Evolutionary conservation across 92 coral and sea anemone species (phyloP).

Genomic region (Epizoanthus ramosus): DNA sequence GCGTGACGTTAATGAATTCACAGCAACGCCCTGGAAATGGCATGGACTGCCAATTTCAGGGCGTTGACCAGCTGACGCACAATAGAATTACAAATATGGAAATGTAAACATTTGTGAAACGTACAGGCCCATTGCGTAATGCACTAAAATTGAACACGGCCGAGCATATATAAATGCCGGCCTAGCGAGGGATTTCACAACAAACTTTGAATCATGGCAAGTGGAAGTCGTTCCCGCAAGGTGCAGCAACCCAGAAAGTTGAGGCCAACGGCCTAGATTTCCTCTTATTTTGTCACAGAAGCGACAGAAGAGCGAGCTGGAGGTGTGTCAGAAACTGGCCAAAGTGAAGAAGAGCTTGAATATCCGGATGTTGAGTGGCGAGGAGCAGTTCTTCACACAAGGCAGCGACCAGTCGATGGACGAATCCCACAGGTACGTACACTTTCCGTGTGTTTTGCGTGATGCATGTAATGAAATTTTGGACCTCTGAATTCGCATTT

Average conservation of each 20-base stretch:
- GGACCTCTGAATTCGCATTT: no score
- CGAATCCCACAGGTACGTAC: constrained; percentile 45
- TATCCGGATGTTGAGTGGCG: constrained; percentile 27
- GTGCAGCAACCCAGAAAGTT: constrained; percentile 34
- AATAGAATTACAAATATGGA: constrained; percentile 26
- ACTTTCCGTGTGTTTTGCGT: constrained; percentile 31
- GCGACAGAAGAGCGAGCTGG: constrained; percentile 37
- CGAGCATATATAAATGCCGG: constrained; percentile 45
- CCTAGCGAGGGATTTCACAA: constrained; percentile 40
- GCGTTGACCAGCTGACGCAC: constrained; percentile 32
- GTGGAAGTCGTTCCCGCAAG: constrained; percentile 38
- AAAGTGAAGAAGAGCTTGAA: constrained; percentile 45
- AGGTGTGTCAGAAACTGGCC: constrained; percentile 37
- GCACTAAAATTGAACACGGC: constrained; percentile 45
- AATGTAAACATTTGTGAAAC: constrained; percentile 39
- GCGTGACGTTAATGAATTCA: constrained; percentile 30
- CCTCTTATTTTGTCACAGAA: constrained; percentile 31
- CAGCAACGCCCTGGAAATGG: constrained; percentile 28
- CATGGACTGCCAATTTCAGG: constrained; percentile 26
- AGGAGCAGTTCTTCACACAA: constrained; percentile 41
- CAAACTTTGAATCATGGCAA: constrained; percentile 41
- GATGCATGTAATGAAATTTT: no score
- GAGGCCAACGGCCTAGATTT: constrained; percentile 31
- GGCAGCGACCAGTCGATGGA: constrained; percentile 38
- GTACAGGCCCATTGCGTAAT: constrained; percentile 38